Percentiles rank a stretch among this genome's conserved stretches.
Conservation (phyloP, 2,888 invertebrate genomes). For the Spialia ferax region DNA sequence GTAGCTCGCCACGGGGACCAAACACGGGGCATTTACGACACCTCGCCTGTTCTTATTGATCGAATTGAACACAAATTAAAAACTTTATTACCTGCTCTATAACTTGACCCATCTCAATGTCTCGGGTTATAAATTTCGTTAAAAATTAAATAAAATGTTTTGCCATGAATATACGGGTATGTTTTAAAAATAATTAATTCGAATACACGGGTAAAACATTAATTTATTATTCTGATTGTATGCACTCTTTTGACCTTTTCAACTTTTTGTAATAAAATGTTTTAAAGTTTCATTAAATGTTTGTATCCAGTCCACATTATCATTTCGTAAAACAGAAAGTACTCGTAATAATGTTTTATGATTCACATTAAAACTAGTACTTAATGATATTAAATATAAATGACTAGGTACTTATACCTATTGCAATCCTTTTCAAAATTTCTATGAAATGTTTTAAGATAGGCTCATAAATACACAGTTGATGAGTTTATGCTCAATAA, state of each 20-base stretch:
- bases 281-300: too few species aligned
- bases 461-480: background rate
- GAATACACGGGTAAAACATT: background rate
- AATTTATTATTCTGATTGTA: background rate
- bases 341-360: too few species aligned
- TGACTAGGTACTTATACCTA: too few species aligned
- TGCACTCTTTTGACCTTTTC: background rate
- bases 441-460: too few species aligned
- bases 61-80: slow-evolving; percentile 72
- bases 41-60: slow-evolving; percentile 69
- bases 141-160: too few species aligned
- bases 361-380: too few species aligned
- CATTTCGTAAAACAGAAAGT: too few species aligned
- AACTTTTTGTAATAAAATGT: background rate
- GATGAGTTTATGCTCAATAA: background rate
- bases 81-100: slow-evolving; percentile 56
- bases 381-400: too few species aligned
- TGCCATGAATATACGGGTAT: slow-evolving; percentile 24
- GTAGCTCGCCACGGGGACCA: slow-evolving; percentile 56
- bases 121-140: slow-evolving; percentile 23
- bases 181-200: slow-evolving; percentile 20
- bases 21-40: slow-evolving; percentile 69
- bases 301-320: too few species aligned
- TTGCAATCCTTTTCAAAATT: too few species aligned
- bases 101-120: slow-evolving; percentile 29